These are phyloP conservation scores for Tichodroma muraria DNA, from an alignment of 2,113 vertebrate genomes.

Conservation along the genomic window DNA sequence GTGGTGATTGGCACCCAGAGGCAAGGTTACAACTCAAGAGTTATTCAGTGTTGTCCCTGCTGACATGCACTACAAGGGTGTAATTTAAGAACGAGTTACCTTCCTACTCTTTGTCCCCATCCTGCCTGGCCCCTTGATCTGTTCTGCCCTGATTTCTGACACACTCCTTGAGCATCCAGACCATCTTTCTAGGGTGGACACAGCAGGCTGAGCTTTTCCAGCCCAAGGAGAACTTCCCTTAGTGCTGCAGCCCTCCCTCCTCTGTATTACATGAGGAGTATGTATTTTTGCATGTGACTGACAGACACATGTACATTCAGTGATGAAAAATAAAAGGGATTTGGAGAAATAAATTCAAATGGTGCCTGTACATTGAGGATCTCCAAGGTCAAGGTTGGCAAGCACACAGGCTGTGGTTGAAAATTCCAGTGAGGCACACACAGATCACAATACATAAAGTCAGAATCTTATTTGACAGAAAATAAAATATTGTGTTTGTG, in stretches of 20 bases:
- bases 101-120: neutral
- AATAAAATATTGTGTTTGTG: no score
- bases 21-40: slow-evolving; percentile 12
- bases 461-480: neutral
- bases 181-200: neutral
- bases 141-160: neutral
- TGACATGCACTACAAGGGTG: neutral
- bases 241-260: neutral
- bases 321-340: neutral
- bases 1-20: slow-evolving; percentile 47
- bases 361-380: neutral
- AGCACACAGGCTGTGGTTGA: neutral
- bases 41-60: neutral
- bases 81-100: slow-evolving; percentile 10
- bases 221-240: neutral
- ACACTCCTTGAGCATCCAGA: neutral
- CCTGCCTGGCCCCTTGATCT: neutral
- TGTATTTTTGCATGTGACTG: neutral
- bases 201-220: neutral
- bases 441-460: neutral
- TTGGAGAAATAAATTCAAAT: neutral
- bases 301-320: neutral
- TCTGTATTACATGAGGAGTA: fast-evolving
- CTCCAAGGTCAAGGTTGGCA: neutral
- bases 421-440: neutral